Conservation (phyloP, 2,113 vertebrate species). For the Vimba vimba region DNA sequence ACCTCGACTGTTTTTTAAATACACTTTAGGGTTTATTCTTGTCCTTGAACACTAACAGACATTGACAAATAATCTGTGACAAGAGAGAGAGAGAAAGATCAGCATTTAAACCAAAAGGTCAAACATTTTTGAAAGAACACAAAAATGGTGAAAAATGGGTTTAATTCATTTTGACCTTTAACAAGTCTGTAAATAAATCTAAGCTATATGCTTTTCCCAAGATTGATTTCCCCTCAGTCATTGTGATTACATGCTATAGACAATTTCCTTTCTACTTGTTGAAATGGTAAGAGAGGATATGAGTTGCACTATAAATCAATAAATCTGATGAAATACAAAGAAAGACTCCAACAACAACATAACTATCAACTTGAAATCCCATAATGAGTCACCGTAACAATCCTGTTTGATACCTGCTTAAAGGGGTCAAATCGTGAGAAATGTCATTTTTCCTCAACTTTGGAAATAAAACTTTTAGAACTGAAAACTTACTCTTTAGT, state of each 20-base stretch:
- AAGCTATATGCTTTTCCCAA: slow-evolving; percentile 35
- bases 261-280: slow-evolving; percentile 35
- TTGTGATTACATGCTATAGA: slow-evolving; percentile 46
- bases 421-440: background rate
- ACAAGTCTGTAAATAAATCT: slow-evolving; percentile 51
- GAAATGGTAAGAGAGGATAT: slow-evolving; percentile 40
- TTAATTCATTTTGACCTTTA: slow-evolving; percentile 58
- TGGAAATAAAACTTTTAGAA: background rate
- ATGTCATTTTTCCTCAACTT: background rate
- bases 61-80: background rate
- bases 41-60: slow-evolving; percentile 2
- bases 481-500: background rate
- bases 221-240: slow-evolving; percentile 39
- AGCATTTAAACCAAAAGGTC: slow-evolving; percentile 12
- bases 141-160: slow-evolving; percentile 36
- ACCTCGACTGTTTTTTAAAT: slow-evolving; percentile 1
- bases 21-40: slow-evolving; percentile 11
- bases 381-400: background rate
- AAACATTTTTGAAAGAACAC: slow-evolving; percentile 5
- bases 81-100: background rate
- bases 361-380: background rate
- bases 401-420: background rate
- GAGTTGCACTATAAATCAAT: slow-evolving; percentile 42
- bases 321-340: slow-evolving; percentile 24
- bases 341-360: slow-evolving; percentile 8